Conservation (phyloP, 2,888 invertebrate species). For the Gisinianus flammeolus region DNA sequence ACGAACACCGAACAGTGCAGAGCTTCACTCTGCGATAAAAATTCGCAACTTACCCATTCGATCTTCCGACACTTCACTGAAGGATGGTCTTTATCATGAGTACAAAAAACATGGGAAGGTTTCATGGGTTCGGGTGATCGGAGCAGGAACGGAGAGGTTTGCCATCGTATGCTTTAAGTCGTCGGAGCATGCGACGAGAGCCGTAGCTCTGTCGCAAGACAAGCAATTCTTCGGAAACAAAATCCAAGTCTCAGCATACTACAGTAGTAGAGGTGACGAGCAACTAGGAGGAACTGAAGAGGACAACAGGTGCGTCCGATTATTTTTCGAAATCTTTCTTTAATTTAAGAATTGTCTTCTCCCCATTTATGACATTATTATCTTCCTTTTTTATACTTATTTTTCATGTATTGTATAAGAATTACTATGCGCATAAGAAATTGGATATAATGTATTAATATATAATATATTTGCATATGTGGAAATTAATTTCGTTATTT, state of each 20-base stretch:
- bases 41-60: slow-evolving; percentile 87
- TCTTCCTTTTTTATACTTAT: neutral
- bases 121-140: slow-evolving; percentile 91
- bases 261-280: slow-evolving; percentile 56
- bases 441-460: neutral
- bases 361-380: neutral
- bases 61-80: slow-evolving; percentile 68
- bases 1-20: slow-evolving; percentile 50
- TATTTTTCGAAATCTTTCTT: neutral
- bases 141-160: slow-evolving; percentile 87
- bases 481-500: neutral
- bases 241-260: slow-evolving; percentile 90
- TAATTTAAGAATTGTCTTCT: neutral
- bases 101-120: slow-evolving; percentile 99
- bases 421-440: neutral
- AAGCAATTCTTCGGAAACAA: slow-evolving; percentile 97
- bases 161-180: slow-evolving; percentile 96
- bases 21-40: slow-evolving; percentile 62
- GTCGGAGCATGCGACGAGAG: slow-evolving; percentile 95
- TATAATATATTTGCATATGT: neutral
- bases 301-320: slow-evolving; percentile 54
- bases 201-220: slow-evolving; percentile 92
- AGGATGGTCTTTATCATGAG: slow-evolving; percentile 97
- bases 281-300: slow-evolving; percentile 54
- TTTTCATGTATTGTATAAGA: neutral